A percentile compares a stretch with the other conserved stretches of the same genome.
phyloP scores from a whole-genome alignment of 2,797 vertebrate genomes.

The Parotocinclus haroldoi region DNA sequence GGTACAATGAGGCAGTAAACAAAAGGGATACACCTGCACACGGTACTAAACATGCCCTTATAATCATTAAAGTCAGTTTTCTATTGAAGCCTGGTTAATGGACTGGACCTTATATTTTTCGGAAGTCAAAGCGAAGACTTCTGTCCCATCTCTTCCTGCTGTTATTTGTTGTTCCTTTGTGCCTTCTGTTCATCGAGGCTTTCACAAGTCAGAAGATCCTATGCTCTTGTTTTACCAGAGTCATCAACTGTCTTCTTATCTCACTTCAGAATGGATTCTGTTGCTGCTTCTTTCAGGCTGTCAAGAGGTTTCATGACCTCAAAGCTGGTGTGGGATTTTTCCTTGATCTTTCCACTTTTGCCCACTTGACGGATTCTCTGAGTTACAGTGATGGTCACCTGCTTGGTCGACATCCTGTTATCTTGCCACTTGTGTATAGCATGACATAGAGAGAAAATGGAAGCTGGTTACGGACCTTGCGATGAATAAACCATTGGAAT shows the following conservation, averaged over 20 bases:
- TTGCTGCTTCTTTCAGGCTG: conserved; percentile 55
- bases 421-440: conserved; percentile 74
- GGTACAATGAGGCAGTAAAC: neutral
- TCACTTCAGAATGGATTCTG: conserved; percentile 50
- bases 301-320: conserved; percentile 71
- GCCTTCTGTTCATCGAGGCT: conserved; percentile 3
- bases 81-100: neutral
- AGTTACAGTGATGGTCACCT: conserved; percentile 78
- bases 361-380: conserved; percentile 78
- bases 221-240: neutral
- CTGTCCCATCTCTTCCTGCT: neutral
- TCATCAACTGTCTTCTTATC: neutral
- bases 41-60: no score
- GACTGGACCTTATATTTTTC: conserved; percentile 8
- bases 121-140: neutral
- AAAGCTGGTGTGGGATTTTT: conserved; percentile 70
- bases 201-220: neutral
- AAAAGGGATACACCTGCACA: no score
- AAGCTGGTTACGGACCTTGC: neutral
- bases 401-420: conserved; percentile 77
- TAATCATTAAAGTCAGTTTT: neutral
- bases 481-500: neutral
- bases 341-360: conserved; percentile 71
- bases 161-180: conserved; percentile 23
- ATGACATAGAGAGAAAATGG: conserved; percentile 1